Percentiles rank a stretch among this genome's conserved stretches.
Evolutionary conservation across 2,113 vertebrate species (phyloP).

Genomic region (Gambusia holbrooki): DNA sequence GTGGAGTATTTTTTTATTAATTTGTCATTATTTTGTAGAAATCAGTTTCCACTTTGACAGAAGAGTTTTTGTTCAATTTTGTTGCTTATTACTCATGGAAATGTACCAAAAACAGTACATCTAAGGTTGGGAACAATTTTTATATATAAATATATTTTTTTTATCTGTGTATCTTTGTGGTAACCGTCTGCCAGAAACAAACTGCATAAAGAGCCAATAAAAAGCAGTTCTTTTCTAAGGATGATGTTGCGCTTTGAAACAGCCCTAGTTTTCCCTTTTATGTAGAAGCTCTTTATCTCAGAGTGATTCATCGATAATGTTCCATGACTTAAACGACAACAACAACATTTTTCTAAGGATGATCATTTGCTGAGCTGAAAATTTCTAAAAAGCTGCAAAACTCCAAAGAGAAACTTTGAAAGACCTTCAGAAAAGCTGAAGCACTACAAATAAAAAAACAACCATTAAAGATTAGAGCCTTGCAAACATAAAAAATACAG

Average conservation of each 20-base stretch:
- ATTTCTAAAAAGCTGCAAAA: background rate
- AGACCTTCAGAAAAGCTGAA: background rate
- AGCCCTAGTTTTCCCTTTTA: background rate
- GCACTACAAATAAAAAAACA: background rate
- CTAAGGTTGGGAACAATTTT: too few species aligned
- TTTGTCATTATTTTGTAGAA: too few species aligned
- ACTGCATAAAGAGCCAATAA: background rate
- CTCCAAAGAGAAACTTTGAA: background rate
- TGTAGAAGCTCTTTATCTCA: background rate
- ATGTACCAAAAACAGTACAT: too few species aligned
- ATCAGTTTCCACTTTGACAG: too few species aligned
- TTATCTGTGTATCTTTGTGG: background rate
- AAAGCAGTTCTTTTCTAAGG: background rate
- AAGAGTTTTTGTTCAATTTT: too few species aligned
- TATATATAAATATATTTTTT: too few species aligned
- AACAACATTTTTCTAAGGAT: background rate
- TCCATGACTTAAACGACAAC: background rate
- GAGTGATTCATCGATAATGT: background rate
- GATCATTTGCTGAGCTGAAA: background rate
- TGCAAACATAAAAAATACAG: too few species aligned
- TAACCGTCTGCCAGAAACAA: too few species aligned
- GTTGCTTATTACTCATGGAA: too few species aligned
- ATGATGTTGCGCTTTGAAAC: background rate
- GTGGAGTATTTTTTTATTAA: too few species aligned
- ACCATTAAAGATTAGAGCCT: too few species aligned